Conservation (phyloP, 2,888 invertebrate genomes). For the Monopis laevigella region DNA sequence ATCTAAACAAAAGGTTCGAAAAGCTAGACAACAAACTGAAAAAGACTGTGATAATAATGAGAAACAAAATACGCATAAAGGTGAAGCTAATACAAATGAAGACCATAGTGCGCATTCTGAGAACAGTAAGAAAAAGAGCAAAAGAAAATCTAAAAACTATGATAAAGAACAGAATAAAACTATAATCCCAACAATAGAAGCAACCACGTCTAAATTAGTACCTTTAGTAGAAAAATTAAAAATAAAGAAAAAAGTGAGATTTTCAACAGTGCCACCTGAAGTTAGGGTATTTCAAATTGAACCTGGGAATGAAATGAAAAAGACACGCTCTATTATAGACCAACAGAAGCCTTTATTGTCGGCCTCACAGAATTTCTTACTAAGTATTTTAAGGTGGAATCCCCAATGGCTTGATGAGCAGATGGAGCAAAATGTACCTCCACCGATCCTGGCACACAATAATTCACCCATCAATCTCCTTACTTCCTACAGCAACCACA, state of each 20-base stretch:
- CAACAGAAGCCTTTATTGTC: slow-evolving; percentile 40
- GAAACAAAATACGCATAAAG: background rate
- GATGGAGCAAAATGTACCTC: slow-evolving; percentile 45
- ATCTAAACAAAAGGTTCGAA: too few species aligned
- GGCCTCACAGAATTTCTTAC: slow-evolving; percentile 34
- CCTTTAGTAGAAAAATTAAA: slow-evolving; percentile 29
- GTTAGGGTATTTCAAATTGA: slow-evolving; percentile 43
- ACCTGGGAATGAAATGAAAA: slow-evolving; percentile 46
- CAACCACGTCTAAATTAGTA: slow-evolving; percentile 41
- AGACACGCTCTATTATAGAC: slow-evolving; percentile 27
- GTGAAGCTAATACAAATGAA: background rate
- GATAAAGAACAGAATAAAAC: background rate
- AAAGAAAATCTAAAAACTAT: background rate
- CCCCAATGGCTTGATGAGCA: slow-evolving; percentile 73
- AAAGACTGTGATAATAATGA: too few species aligned
- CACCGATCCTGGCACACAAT: slow-evolving; percentile 60
- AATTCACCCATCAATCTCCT: slow-evolving; percentile 61
- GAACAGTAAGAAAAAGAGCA: background rate
- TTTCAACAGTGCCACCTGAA: slow-evolving; percentile 33
- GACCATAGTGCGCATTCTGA: background rate
- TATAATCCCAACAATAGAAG: slow-evolving; percentile 15
- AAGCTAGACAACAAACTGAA: too few species aligned
- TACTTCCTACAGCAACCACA: slow-evolving; percentile 60
- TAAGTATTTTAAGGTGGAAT: slow-evolving; percentile 71
- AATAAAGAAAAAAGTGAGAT: slow-evolving; percentile 39